Conservation (phyloP, 2,113 vertebrate genomes). For the Vireo altiloquus region DNA sequence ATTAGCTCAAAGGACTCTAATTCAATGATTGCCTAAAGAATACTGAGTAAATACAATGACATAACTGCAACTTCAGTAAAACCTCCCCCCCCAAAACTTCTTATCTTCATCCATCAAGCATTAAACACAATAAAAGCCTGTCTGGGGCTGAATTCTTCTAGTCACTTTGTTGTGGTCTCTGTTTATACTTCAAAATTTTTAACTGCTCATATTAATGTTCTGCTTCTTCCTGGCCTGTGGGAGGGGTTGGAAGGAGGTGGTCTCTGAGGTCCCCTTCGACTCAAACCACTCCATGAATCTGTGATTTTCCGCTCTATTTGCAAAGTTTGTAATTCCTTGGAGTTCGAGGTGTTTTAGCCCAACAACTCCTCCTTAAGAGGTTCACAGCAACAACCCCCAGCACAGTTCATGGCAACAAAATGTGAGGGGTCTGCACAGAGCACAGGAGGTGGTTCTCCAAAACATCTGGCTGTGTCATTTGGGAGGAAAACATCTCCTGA, state of each 20-base stretch:
- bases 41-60: background rate
- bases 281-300: background rate
- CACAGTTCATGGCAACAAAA: accelerated
- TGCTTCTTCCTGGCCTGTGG: background rate
- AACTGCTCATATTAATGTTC: background rate
- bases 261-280: background rate
- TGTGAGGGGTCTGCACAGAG: accelerated
- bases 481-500: background rate
- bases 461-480: accelerated
- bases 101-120: background rate
- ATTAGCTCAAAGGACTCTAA: background rate
- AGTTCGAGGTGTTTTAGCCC: background rate
- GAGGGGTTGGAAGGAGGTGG: background rate
- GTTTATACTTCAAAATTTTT: background rate
- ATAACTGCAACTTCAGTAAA: background rate
- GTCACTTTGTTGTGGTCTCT: constrained; percentile 19
- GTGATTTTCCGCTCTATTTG: background rate
- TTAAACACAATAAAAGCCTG: background rate
- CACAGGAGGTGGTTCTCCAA: background rate
- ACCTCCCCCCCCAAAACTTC: accelerated
- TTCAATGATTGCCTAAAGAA: background rate
- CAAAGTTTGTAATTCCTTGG: background rate
- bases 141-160: background rate
- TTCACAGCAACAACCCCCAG: background rate
- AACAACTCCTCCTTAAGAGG: background rate